Evolutionary conservation across 2,888 invertebrate genomes (phyloP), one percentile per base, ranked within the genome.

Genomic region (Dastarcus helophoroides): DNA sequence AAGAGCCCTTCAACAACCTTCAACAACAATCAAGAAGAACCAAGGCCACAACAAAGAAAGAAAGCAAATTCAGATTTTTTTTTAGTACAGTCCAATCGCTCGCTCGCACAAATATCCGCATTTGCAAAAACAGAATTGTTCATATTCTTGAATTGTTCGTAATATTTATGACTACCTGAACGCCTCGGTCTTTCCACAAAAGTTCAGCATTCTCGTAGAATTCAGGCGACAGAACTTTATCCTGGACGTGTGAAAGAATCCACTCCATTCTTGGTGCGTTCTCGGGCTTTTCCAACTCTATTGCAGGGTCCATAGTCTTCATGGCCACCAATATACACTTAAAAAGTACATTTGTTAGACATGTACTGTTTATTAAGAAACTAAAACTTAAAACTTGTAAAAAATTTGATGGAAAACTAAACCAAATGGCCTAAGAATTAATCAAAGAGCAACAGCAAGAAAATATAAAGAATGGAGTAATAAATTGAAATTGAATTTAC

Each of bases 141-240:
- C 19, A 19, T 19, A 7, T 19, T 19, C 7, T 19, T 19, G 19
- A 7, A 19, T 19, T n/a, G n/a, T n/a, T n/a, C n/a, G n/a, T n/a
- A n/a, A n/a, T 23, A 6, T 5, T 7, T 14, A 24, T 31, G 23
- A 29, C 26, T 14, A 43, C 43, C 65, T 86, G 86, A 43, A 95
- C 91, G 48, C 93, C 94, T 57, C 71, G 75, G 67, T 95, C 94
- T 64, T 79, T 79, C 95, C 95, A 95, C 59, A 95, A 74, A 53
- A 77, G 76, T 67, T 88, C 86, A 55, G 90, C 88, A 68, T 90
- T 84, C 65, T 88, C 89, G 70, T 90, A 95, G 69, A 95, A 95
- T 69, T 91, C 89, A 75, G 84, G 62, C 36, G 88, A 83, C 68
- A 85, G 88, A 25, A 26, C 29, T 63, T 84, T 80, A 64, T 86